A percentile compares a stretch with the other conserved stretches of the same genome.
Conservation (phyloP, 2,113 vertebrate species). For the Rousettus leschenaultii region DNA sequence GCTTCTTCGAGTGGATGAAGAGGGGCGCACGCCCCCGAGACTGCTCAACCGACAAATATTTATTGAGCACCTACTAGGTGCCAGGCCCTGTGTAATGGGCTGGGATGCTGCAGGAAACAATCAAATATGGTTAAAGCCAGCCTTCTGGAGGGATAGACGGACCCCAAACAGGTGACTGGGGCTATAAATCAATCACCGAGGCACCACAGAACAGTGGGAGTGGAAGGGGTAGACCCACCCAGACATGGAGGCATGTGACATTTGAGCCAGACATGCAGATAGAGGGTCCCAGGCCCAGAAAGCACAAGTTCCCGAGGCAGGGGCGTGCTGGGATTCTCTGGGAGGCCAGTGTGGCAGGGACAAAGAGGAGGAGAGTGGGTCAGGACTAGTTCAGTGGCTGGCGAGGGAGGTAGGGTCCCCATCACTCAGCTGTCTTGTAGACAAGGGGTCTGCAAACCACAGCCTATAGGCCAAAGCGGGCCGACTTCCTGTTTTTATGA, state of each 20-base stretch:
- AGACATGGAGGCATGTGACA: background rate
- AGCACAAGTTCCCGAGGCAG: background rate
- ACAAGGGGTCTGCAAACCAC: background rate
- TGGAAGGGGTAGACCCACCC: accelerated
- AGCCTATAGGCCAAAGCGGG: background rate
- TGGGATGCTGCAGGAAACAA: background rate
- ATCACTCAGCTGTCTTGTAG: background rate
- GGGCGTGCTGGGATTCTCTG: background rate
- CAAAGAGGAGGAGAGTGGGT: background rate
- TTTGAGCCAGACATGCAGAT: accelerated
- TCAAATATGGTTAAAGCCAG: too few species aligned
- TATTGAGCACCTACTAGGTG: background rate
- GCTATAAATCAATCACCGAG: too few species aligned
- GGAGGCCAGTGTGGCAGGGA: background rate
- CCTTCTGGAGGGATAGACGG: background rate
- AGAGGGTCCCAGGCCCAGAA: background rate
- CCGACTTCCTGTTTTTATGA: background rate
- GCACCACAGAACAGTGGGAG: background rate
- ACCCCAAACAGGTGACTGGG: background rate
- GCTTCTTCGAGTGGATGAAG: background rate
- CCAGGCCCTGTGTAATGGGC: background rate
- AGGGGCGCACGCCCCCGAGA: background rate
- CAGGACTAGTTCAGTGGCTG: background rate
- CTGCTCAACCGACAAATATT: too few species aligned
- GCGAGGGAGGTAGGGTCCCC: background rate